A percentile compares a stretch with the other conserved stretches of the same genome.
These are phyloP conservation scores for Percopsis omiscomaycus DNA, from an alignment of 2,797 vertebrate genomes.

Conservation along the genomic window DNA sequence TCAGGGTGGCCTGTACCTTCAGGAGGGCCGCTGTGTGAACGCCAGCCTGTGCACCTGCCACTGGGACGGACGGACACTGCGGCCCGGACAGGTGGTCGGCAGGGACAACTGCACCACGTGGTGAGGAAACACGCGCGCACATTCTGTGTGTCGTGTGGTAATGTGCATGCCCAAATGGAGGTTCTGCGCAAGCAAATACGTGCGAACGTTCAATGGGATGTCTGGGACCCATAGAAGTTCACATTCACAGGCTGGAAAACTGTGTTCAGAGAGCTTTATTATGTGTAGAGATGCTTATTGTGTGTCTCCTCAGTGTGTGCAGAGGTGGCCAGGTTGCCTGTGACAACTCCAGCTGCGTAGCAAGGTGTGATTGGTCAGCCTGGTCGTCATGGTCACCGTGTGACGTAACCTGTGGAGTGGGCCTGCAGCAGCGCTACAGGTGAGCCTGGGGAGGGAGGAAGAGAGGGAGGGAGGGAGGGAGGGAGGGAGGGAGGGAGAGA, in stretches of 20 bases:
- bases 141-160: neutral
- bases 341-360: slow-evolving; percentile 68
- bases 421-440: slow-evolving; percentile 86
- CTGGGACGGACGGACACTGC: slow-evolving; percentile 60
- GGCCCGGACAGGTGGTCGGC: slow-evolving; percentile 71
- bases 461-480: too few species aligned
- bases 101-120: slow-evolving; percentile 79
- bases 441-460: slow-evolving; percentile 29
- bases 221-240: too few species aligned
- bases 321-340: slow-evolving; percentile 77
- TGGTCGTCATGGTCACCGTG: slow-evolving; percentile 90
- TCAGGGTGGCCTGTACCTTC: slow-evolving; percentile 76
- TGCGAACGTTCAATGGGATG: too few species aligned
- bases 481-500: too few species aligned
- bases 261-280: too few species aligned
- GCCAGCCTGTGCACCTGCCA: slow-evolving; percentile 81
- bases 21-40: slow-evolving; percentile 78
- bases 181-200: too few species aligned
- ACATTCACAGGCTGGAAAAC: too few species aligned
- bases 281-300: neutral
- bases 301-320: slow-evolving; percentile 73
- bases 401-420: slow-evolving; percentile 80
- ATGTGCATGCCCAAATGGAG: too few species aligned
- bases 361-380: slow-evolving; percentile 83
- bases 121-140: slow-evolving; percentile 60